A percentile compares a stretch with the other conserved stretches of the same genome.
Evolutionary conservation across 1,140 invertebrate genomes (phyloP).

Genomic region (Agraylea sexmaculata): DNA sequence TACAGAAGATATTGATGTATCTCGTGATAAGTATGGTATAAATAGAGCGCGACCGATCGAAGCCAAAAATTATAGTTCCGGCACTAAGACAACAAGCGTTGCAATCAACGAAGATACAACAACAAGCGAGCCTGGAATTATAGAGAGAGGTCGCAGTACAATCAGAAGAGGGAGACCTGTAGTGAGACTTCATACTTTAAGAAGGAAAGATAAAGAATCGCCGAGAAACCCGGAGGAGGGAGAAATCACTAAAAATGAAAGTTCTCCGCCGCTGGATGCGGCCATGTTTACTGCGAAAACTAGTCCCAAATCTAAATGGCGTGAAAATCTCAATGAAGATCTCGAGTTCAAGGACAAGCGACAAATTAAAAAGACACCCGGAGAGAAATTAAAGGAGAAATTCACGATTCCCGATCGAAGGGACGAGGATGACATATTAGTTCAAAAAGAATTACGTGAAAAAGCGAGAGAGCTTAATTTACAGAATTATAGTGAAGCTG

Average conservation of each 20-base stretch:
- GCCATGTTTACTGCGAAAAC: slow-evolving; percentile 4
- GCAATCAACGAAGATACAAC: slow-evolving; percentile 24
- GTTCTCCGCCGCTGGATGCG: slow-evolving; percentile 3
- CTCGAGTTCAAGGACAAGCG: slow-evolving; percentile 34
- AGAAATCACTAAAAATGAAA: slow-evolving; percentile 9
- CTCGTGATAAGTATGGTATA: slow-evolving; percentile 44
- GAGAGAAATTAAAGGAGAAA: slow-evolving; percentile 61
- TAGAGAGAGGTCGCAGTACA: slow-evolving; percentile 35
- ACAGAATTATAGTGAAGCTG: slow-evolving; percentile 10
- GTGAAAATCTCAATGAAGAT: slow-evolving; percentile 47
- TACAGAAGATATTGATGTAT: slow-evolving; percentile 73
- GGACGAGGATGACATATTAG: slow-evolving; percentile 26
- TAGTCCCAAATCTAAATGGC: slow-evolving; percentile 34
- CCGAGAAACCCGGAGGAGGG: slow-evolving; percentile 28
- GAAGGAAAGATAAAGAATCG: slow-evolving; percentile 41
- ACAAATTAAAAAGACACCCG: slow-evolving; percentile 49
- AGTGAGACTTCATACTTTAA: slow-evolving; percentile 54
- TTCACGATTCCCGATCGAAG: slow-evolving; percentile 57
- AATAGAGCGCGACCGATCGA: slow-evolving; percentile 22
- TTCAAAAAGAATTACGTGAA: slow-evolving; percentile 18
- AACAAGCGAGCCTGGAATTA: neutral
- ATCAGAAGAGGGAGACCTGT: slow-evolving; percentile 58
- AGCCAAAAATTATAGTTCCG: slow-evolving; percentile 21
- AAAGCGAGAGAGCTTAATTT: slow-evolving; percentile 15
- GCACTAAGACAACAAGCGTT: slow-evolving; percentile 23